Percentiles rank a stretch among this genome's conserved stretches.
These are phyloP conservation scores for Perizoma affinitatum DNA, from an alignment of 2,888 invertebrate genomes.

Conservation along the genomic window DNA sequence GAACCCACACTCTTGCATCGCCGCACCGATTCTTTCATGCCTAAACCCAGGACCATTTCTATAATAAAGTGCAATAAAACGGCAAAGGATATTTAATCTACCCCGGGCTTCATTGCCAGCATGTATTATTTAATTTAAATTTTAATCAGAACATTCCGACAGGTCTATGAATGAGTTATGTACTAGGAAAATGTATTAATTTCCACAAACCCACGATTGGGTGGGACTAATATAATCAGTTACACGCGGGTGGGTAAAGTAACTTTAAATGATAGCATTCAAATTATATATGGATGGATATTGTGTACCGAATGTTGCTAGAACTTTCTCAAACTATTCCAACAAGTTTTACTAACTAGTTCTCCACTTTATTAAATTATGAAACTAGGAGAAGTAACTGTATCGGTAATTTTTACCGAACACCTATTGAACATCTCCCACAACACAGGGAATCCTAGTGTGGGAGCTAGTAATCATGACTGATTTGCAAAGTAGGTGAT, in stretches of 20 bases:
- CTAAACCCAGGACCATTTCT: no score
- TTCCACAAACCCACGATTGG: conserved; percentile 11
- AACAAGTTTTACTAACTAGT: no score
- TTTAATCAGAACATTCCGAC: conserved; percentile 30
- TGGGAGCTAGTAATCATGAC: no score
- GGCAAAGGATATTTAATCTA: conserved; percentile 13
- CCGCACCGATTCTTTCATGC: no score
- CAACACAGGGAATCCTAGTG: no score
- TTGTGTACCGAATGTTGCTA: neutral
- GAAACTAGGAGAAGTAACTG: no score
- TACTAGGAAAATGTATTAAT: conserved; percentile 25
- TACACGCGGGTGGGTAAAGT: conserved; percentile 3
- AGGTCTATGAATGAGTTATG: conserved; percentile 27
- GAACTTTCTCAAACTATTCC: no score
- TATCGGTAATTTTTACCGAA: no score
- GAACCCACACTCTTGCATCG: no score
- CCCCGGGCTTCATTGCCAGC: conserved; percentile 1
- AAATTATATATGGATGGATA: conserved; percentile 5
- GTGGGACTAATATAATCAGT: conserved; percentile 17
- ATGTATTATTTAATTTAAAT: conserved; percentile 29
- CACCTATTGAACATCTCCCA: no score
- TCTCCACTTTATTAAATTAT: no score
- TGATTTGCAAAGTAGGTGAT: no score
- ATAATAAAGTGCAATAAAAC: conserved; percentile 17
- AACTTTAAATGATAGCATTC: conserved; percentile 1